Evolutionary conservation across 2,797 vertebrate genomes (phyloP).

Genomic region (Aythya fuligula): DNA sequence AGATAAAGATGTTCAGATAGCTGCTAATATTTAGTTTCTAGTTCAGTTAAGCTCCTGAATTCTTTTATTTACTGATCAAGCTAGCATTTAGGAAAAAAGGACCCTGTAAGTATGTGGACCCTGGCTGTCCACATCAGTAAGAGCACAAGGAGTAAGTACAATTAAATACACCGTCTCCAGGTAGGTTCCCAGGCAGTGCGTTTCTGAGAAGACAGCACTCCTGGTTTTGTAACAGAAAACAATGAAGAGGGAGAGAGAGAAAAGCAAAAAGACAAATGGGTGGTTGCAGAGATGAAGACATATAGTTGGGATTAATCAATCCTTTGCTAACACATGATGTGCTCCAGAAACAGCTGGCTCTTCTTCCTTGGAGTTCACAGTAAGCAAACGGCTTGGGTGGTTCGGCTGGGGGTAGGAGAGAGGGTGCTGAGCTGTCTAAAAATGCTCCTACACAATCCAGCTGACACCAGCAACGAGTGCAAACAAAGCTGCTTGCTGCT

Average conservation of each 20-base stretch:
- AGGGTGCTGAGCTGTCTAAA: not conserved
- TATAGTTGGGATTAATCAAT: not conserved
- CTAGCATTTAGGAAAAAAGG: not conserved
- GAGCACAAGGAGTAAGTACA: not conserved
- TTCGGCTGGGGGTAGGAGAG: not conserved
- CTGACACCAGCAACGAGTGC: not conserved
- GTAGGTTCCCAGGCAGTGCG: not conserved
- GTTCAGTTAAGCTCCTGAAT: not conserved
- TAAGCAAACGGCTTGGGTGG: not conserved
- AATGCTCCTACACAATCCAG: not conserved
- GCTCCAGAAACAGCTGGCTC: not conserved
- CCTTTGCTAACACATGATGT: not conserved
- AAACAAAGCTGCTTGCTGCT: not conserved
- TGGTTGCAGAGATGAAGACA: not conserved
- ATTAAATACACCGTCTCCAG: not conserved
- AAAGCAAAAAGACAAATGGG: not conserved
- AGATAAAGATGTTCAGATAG: not conserved
- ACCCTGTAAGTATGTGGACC: not conserved
- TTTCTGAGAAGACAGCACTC: not conserved
- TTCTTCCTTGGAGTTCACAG: fast-evolving
- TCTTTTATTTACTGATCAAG: not conserved
- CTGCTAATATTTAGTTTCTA: not conserved
- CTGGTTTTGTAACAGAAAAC: not conserved
- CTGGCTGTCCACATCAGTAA: not conserved
- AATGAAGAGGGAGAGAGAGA: not conserved